Conservation (phyloP, 2,797 vertebrate genomes). For the Fundulus diaphanus region DNA sequence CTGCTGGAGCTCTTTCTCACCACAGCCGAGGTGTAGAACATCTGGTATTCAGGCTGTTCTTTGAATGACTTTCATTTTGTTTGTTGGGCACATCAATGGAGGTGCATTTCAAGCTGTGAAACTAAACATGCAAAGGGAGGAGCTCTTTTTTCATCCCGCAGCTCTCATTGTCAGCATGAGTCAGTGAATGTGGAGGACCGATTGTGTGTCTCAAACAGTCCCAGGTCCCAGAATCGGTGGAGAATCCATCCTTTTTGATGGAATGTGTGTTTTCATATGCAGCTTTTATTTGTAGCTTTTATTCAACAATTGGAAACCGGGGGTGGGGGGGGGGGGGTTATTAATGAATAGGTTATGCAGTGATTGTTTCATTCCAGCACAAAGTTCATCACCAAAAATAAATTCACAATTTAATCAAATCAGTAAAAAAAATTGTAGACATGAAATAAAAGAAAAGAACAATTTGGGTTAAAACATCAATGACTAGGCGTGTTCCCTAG, state of each 20-base stretch:
- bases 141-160: conserved; percentile 5
- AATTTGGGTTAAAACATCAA: no score
- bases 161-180: conserved; percentile 45
- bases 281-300: neutral
- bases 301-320: neutral
- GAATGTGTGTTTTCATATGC: neutral
- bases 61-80: neutral
- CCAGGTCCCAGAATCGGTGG: neutral
- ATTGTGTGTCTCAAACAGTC: no score
- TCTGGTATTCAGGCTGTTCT: neutral
- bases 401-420: no score
- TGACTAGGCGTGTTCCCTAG: no score
- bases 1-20: conserved; percentile 46
- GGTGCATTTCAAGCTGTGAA: neutral
- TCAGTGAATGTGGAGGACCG: conserved; percentile 36
- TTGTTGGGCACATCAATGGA: neutral
- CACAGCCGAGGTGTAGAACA: conserved; percentile 33
- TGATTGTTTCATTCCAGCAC: neutral
- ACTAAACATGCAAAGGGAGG: neutral
- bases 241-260: neutral
- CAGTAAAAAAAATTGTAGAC: no score
- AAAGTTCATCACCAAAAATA: no score
- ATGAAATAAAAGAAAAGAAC: no score
- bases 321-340: no score
- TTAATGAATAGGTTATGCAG: no score